A percentile compares a stretch with the other conserved stretches of the same genome.
phyloP scores from a whole-genome alignment of 2,113 vertebrate genomes.

The Athene cunicularia region DNA sequence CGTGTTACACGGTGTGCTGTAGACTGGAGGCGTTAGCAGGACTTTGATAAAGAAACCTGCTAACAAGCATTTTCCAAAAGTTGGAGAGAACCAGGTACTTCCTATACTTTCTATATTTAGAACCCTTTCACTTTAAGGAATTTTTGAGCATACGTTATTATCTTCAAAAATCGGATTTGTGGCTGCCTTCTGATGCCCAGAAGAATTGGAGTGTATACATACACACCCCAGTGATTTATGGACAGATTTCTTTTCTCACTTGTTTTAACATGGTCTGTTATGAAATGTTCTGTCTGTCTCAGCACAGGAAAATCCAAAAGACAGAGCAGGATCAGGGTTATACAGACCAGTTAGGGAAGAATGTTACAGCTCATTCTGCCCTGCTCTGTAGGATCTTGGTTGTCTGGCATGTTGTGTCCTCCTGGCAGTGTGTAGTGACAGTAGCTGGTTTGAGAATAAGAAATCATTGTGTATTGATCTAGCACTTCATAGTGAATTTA shows the following conservation, averaged over 20 bases:
- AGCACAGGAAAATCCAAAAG: neutral
- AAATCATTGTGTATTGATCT: neutral
- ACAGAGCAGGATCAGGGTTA: neutral
- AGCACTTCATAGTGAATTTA: neutral
- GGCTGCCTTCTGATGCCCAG: neutral
- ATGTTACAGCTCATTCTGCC: neutral
- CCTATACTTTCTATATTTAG: neutral
- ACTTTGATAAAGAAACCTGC: neutral
- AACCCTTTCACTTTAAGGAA: neutral
- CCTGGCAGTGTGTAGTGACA: neutral
- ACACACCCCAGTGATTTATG: neutral
- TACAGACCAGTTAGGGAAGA: neutral
- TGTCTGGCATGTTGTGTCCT: neutral
- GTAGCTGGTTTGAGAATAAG: neutral
- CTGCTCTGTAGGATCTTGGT: neutral
- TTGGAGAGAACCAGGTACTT: neutral
- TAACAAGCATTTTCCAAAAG: neutral
- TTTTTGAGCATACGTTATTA: neutral
- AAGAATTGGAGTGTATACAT: neutral
- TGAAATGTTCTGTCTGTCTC: neutral
- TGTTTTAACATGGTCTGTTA: neutral
- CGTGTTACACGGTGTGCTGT: rapidly evolving
- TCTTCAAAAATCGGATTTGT: neutral
- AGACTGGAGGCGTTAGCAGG: neutral
- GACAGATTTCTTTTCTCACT: neutral